Evolutionary conservation across 2,797 vertebrate species (phyloP), one percentile per base, ranked within the genome.

Genomic region (Gymnothorax javanicus): DNA sequence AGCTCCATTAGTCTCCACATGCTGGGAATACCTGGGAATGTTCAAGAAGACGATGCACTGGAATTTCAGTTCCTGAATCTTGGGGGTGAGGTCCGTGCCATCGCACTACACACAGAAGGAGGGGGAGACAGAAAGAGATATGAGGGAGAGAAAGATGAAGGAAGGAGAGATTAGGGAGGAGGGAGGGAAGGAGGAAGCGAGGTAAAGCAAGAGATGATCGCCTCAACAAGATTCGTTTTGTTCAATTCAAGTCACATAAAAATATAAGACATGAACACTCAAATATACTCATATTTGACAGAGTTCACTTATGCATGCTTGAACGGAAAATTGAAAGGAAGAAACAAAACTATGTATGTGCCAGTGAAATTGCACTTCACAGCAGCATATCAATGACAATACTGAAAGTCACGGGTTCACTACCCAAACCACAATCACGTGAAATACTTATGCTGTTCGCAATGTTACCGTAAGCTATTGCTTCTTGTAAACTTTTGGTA

Each of bases 31-130:
- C 98, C 98, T 99, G 96, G 98, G 98, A 95, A 99, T 99, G 95
- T 99, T 99, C 94, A 99, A 97, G 97, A 99, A 99, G 94, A 99
- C 98, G 90, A 99, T 99, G 96, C 98, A 99, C 94, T 99, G 98
- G 93, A 99, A 99, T 92, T 99, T 99, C 95, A 99, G 94, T 93
- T 99, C 98, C 96, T 99, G 98, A 95, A 99, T 99, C 95, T 99
- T 99, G 89, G 97, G 94, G 82, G 98, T 99, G 90, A 99, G 96
- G 94, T 99, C 98, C 62, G 98, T 98, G 77, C 98, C 98, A 71
- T 99, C 98, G 92, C 98, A 99, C 98, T 99, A 95, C 84, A 93
- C 17, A 59, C 62, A 84, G 27, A 81, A 64, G 56, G 13, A 84
- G 9, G 54, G 54, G 6, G 87, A 85, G 88, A 33, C 23, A 84